Evolutionary conservation across 2,113 vertebrate genomes (phyloP).

Genomic region (Myiozetetes cayanensis): DNA sequence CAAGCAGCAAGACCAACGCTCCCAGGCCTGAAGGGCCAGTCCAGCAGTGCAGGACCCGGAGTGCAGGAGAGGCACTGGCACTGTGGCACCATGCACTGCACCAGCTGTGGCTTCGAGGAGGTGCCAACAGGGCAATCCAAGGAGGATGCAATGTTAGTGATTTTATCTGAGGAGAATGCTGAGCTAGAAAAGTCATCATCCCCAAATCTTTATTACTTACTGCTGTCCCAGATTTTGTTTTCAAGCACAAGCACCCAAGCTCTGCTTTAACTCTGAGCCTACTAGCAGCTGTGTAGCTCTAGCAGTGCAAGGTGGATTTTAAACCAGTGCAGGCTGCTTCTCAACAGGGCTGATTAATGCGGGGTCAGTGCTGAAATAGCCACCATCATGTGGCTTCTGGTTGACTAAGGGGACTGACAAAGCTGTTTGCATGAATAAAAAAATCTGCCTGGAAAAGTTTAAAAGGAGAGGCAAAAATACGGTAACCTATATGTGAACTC

Average conservation of each 20-base stretch:
- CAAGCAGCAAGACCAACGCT: background rate
- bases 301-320: background rate
- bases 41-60: fast-evolving
- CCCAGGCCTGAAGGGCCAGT: background rate
- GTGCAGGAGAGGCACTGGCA: fast-evolving
- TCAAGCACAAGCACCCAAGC: background rate
- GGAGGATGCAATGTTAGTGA: background rate
- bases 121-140: too few species aligned
- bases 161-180: background rate
- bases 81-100: fast-evolving
- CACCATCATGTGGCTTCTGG: background rate
- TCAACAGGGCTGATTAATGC: background rate
- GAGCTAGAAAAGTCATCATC: background rate
- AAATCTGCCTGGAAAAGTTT: background rate
- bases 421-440: background rate
- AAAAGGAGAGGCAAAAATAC: background rate
- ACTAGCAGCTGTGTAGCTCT: background rate
- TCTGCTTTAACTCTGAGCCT: background rate
- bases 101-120: background rate
- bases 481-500: background rate
- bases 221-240: background rate
- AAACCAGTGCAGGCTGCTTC: background rate
- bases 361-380: background rate
- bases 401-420: background rate
- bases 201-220: background rate